These are phyloP conservation scores for Oscheius sp. DNA, from an alignment of 2,888 invertebrate genomes.

Conservation along the genomic window DNA sequence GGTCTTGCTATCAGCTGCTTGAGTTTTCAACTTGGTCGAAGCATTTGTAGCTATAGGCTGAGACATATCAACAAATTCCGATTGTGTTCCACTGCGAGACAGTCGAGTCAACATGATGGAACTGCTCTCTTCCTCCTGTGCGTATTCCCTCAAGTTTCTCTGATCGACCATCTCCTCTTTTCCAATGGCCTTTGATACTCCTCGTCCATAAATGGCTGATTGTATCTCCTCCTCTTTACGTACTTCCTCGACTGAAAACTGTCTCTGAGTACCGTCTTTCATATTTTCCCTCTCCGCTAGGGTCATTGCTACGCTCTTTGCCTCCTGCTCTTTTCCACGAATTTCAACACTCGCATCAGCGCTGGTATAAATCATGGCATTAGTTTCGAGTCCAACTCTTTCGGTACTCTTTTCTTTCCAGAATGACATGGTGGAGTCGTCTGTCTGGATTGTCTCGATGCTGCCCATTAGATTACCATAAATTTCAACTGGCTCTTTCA, in stretches of 20 bases:
- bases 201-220: slow-evolving; percentile 3
- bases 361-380: background rate
- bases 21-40: background rate
- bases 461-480: background rate
- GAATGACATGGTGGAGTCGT: background rate
- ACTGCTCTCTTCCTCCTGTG: slow-evolving; percentile 33
- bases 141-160: slow-evolving; percentile 32
- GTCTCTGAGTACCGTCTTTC: slow-evolving; percentile 31
- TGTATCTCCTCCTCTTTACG: slow-evolving; percentile 28
- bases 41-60: background rate
- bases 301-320: slow-evolving; percentile 6
- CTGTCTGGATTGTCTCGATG: slow-evolving; percentile 15
- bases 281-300: slow-evolving; percentile 28
- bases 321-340: slow-evolving; percentile 7
- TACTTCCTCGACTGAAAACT: slow-evolving; percentile 32
- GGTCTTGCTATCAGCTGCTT: background rate
- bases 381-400: slow-evolving; percentile 3
- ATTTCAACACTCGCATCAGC: slow-evolving; percentile 11
- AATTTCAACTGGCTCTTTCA: slow-evolving; percentile 4
- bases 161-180: slow-evolving; percentile 16
- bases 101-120: slow-evolving; percentile 34
- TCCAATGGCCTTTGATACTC: background rate
- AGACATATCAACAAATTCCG: background rate
- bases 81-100: slow-evolving; percentile 26
- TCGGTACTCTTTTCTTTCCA: slow-evolving; percentile 14